Percentiles rank a stretch among this genome's conserved stretches.
These are phyloP conservation scores for Heterohyrax brucei DNA, from an alignment of 2,797 vertebrate genomes.

Conservation along the genomic window DNA sequence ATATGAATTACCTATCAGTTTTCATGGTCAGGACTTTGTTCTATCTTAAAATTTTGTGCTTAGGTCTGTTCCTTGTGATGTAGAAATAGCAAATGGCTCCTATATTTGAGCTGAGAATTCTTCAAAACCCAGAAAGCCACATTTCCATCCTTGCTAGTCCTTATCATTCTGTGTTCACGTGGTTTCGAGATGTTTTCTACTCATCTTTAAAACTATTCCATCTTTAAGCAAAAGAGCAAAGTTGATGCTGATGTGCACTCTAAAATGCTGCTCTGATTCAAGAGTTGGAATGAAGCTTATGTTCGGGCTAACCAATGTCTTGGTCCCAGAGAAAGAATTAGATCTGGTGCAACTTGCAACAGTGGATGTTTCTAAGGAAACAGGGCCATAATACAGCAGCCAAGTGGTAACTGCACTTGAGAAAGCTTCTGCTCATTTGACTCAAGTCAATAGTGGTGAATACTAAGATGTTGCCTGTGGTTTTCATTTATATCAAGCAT, in stretches of 20 bases:
- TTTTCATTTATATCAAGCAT: not conserved
- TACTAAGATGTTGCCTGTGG: not conserved
- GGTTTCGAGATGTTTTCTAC: slow-evolving; percentile 63
- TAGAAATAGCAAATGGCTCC: not conserved
- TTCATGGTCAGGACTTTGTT: slow-evolving; percentile 15
- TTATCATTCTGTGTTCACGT: not conserved
- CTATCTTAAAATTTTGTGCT: not conserved
- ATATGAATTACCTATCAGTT: not conserved
- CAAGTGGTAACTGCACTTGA: slow-evolving; percentile 17
- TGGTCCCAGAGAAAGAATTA: not conserved
- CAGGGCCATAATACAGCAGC: not conserved
- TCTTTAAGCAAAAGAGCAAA: slow-evolving; percentile 61
- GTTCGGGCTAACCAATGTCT: slow-evolving; percentile 9
- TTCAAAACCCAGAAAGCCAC: slow-evolving; percentile 27
- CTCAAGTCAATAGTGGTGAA: slow-evolving; percentile 26
- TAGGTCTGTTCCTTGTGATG: slow-evolving; percentile 45
- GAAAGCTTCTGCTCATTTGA: not conserved
- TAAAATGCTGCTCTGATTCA: slow-evolving; percentile 69
- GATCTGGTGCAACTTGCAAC: slow-evolving; percentile 22
- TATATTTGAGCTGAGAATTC: slow-evolving; percentile 34
- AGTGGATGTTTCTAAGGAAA: slow-evolving; percentile 23
- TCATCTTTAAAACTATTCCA: slow-evolving; percentile 32
- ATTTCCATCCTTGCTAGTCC: not conserved
- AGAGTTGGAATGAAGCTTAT: slow-evolving; percentile 65
- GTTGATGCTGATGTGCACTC: not conserved